Evolutionary conservation across 2,113 vertebrate species (phyloP).

Genomic region (Platysteira castanea): DNA sequence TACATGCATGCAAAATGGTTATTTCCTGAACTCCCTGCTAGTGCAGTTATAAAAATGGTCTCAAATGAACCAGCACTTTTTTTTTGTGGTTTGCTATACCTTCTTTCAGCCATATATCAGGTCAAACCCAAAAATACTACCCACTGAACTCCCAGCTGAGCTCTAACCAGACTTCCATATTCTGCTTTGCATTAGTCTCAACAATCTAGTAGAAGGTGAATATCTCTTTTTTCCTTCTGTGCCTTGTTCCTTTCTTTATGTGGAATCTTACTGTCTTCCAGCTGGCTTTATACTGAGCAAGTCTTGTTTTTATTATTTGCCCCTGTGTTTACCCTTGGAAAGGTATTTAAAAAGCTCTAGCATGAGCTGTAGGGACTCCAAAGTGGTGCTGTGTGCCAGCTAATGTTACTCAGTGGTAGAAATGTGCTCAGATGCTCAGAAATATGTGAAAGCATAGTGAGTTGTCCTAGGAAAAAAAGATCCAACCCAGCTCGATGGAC

Average conservation of each 20-base stretch:
- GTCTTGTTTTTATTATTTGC: neutral
- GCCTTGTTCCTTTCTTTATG: neutral
- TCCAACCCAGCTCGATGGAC: neutral
- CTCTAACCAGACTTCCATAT: neutral
- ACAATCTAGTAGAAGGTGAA: neutral
- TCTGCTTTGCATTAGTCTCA: neutral
- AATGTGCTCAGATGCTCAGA: neutral
- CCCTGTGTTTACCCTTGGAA: neutral
- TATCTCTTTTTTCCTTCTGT: neutral
- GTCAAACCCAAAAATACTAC: neutral
- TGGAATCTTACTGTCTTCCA: neutral
- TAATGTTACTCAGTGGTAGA: neutral
- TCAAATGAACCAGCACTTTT: neutral
- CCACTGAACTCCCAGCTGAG: neutral
- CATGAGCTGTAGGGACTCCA: neutral
- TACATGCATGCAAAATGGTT: neutral
- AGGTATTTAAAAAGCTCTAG: neutral
- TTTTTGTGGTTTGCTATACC: neutral
- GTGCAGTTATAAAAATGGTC: neutral
- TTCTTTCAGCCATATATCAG: neutral
- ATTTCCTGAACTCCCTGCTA: neutral
- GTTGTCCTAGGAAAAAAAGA: neutral
- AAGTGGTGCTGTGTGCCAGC: neutral
- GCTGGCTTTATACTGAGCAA: neutral
- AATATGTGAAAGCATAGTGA: neutral